Evolutionary conservation across 2,888 invertebrate species (phyloP).

Genomic region (Drosophila niveifrons): DNA sequence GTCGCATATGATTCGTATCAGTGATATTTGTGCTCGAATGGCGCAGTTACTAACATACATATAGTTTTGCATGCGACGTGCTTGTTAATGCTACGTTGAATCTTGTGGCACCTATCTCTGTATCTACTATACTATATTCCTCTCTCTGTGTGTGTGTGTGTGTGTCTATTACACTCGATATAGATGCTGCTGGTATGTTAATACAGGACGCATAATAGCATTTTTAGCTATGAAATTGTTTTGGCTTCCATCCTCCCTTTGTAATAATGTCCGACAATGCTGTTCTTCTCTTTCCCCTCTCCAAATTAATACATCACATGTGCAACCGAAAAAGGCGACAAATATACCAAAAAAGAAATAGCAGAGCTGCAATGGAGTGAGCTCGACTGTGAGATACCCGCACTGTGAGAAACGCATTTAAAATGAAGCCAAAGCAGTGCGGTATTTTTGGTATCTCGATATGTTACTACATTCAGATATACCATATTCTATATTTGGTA

Average conservation of each 20-base stretch:
- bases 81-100: slow-evolving; percentile 67
- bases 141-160: not conserved
- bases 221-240: slow-evolving; percentile 77
- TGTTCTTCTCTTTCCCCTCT: slow-evolving; percentile 44
- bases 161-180: slow-evolving; percentile 2
- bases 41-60: slow-evolving; percentile 68
- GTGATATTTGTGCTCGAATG: slow-evolving; percentile 80
- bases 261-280: slow-evolving; percentile 16
- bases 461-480: no score
- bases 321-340: slow-evolving; percentile 24
- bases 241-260: slow-evolving; percentile 36
- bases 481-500: no score
- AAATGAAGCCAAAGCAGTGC: no score
- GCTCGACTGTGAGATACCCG: no score
- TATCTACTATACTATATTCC: slow-evolving; percentile 13
- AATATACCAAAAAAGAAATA: not conserved
- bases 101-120: slow-evolving; percentile 31
- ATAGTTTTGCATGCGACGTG: slow-evolving; percentile 73
- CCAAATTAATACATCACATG: slow-evolving; percentile 78
- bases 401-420: no score
- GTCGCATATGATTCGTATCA: slow-evolving; percentile 81
- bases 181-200: slow-evolving; percentile 58
- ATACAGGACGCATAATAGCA: slow-evolving; percentile 81
- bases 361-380: not conserved
- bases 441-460: no score